Evolutionary conservation across 2,113 vertebrate genomes (phyloP), one percentile per base, ranked within the genome.

Genomic region (Sclerurus mexicanus): DNA sequence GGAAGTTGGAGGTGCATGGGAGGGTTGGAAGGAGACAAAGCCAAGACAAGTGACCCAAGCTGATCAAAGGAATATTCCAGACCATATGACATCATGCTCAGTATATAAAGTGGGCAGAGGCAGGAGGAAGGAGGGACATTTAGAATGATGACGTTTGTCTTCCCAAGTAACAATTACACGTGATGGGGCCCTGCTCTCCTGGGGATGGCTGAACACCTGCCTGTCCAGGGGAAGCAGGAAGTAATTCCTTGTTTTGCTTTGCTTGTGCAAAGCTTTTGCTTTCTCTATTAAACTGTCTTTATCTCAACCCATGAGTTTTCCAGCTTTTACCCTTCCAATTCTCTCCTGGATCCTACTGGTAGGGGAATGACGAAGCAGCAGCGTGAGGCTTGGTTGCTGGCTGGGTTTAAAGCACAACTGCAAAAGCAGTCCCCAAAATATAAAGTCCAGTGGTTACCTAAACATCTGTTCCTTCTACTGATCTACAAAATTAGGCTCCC

Each of bases 71-170:
- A 23, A 52, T n/a, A 50, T 21, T 62, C 40, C 14, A 50, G 40
- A 49, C 1, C 21, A 12, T 35, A 9, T 46, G 23, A 20, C 44
- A 35, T 30, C 71, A 22, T 19, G 25, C 4, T 55, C 6, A 10
- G 9, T 35, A 8, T 13, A 33, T 6, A 15, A 55, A 35, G 14
- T 7, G 18, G 5, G 24, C 9, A 30, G 18, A 59, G 74, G 39
- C n/a, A 53, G 28, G 11, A 35, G 8, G 10, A 18, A 56, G 12
- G 5, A 6, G 6, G 19, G 24, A 55, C 14, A 35, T 47, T 47
- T 27, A n/a, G 21, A 47, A 16, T 19, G n/a, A 49, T 23, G 21
- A 1, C 0, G 0, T 1, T 47, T 55, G 14, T 47, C 25, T 69
- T 69, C n/a, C 13, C 46, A n/a, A 82, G 10, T 18, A 46, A n/a